Evolutionary conservation across 2,113 vertebrate species (phyloP), one percentile per base, ranked within the genome.

Genomic region (Lutjanus erythropterus): DNA sequence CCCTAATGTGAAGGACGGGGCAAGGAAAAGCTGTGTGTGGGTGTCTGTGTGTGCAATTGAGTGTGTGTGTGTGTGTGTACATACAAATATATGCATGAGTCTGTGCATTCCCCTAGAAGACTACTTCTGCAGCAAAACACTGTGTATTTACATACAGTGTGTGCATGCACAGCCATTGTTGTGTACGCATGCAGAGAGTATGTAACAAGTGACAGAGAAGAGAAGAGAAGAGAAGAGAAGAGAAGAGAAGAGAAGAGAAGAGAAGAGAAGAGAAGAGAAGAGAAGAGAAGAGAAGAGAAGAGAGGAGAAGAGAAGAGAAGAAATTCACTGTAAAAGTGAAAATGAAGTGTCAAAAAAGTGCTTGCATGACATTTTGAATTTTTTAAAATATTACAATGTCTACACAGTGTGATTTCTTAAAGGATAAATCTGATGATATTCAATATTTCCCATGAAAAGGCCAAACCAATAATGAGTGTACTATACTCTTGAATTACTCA

Each of bases 1-100:
- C 59, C 52, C 60, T 69, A 16, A 82, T 75, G 87, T 89, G 89
- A 92, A 92, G 89, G 87, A 89, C 81, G 1, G 83, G 76, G 49
- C 84, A 85, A 83, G 64, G 85, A 78, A 67, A 78, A 50, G 29
- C 44, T 65, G 58, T 49, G 47, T 71, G 74, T 42, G 52, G 15
- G 39, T 69, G 58, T 33, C 15, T 70, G 68, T 60, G 58, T 49
- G 53, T 73, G 74, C 8, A 0, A 37, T 6, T 61, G 29, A 0
- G 4, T 59, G 71, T 53, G 33, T 64, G 66, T 46, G 37, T 55
- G 37, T 55, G 23, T 37, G 41, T 69, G 66, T 56, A 29, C 14
- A 58, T 44, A 5, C 21, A 33, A 11, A 29, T 66, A 9, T 50
- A 25, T 75, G 31, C 18, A 56, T 15, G 18, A 35, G 39, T 53